A percentile compares a stretch with the other conserved stretches of the same genome.
phyloP scores from a whole-genome alignment of 2,888 invertebrate genomes.

The Agrochola litura region DNA sequence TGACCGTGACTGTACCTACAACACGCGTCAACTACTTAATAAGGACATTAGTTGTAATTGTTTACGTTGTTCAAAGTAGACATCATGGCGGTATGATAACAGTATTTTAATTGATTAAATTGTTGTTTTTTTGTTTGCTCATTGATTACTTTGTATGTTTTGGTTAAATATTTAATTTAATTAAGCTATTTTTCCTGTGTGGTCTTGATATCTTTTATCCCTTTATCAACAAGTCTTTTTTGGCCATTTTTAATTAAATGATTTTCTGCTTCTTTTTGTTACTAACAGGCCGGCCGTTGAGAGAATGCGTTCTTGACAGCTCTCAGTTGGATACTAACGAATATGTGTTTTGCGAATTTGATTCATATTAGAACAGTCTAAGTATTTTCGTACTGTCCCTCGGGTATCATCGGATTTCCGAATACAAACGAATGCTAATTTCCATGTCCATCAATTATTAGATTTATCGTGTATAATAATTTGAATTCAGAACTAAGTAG shows the following conservation, averaged over 20 bases:
- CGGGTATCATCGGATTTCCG: too few species aligned
- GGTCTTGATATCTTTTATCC: constrained; percentile 16
- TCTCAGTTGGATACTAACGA: too few species aligned
- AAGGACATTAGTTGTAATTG: constrained; percentile 28
- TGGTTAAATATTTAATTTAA: constrained; percentile 11
- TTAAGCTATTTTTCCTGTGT: neutral
- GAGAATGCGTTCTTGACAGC: too few species aligned
- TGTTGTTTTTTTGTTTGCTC: constrained; percentile 20
- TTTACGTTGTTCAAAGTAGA: constrained; percentile 37
- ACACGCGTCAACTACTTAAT: constrained; percentile 11
- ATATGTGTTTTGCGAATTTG: too few species aligned
- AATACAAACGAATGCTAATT: too few species aligned
- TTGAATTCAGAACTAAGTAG: too few species aligned
- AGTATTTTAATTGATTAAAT: constrained; percentile 18
- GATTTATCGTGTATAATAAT: too few species aligned
- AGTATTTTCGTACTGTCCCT: too few species aligned
- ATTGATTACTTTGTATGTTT: constrained; percentile 18
- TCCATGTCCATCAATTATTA: too few species aligned
- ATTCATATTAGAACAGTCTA: too few species aligned
- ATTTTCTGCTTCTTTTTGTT: neutral
- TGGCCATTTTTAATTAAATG: neutral
- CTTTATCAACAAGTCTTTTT: neutral
- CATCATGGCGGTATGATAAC: constrained; percentile 53
- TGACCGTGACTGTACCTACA: constrained; percentile 37
- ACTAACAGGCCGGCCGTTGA: too few species aligned